Evolutionary conservation across 2,113 vertebrate genomes (phyloP), one percentile per base, ranked within the genome.

Genomic region (Eptatretus burgeri): DNA sequence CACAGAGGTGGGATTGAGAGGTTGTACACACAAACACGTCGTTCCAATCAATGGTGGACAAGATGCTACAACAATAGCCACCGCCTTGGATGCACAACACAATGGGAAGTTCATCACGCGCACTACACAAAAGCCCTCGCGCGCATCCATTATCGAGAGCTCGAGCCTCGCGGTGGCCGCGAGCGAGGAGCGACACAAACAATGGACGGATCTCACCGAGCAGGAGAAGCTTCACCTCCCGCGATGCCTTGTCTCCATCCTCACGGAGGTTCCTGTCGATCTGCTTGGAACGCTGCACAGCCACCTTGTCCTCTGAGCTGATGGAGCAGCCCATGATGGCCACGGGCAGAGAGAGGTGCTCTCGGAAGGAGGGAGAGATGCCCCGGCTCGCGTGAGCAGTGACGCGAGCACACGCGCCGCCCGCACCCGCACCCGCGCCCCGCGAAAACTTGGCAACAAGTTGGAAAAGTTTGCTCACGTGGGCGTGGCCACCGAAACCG

Each of bases 241-340:
- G 74, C 70, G 84, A 82, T 51, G 85, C 84, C 71, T 93, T 93
- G 76, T 93, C 86, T 64, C 86, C 86, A 65, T 91, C 86, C 68
- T 88, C 85, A 11, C 86, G 79, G 65, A 91, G 82, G 70, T 93
- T 91, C 73, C 84, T 88, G 75, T 93, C 85, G 71, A 93, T 93
- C 82, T 87, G 88, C 71, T 85, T 86, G 52, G 85, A 93, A 72
- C 86, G 81, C 76, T 93, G 83, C 64, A 80, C 80, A 49, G 85
- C 86, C 71, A 81, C 83, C 76, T 93, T 88, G 73, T 89, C 85
- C 72, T 91, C 85, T 66, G 85, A 79, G 74, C 85, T 91, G 76
- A 84, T 80, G 63, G 85, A 88, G 69, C 85, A 91, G 66, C 84
- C 85, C 85, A 91, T 85, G 76, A 74, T 71, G 78, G 56, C 10